Base-by-base conservation (phyloP, 1,140 invertebrate species). In the Belonocnema kinseyi region DNA sequence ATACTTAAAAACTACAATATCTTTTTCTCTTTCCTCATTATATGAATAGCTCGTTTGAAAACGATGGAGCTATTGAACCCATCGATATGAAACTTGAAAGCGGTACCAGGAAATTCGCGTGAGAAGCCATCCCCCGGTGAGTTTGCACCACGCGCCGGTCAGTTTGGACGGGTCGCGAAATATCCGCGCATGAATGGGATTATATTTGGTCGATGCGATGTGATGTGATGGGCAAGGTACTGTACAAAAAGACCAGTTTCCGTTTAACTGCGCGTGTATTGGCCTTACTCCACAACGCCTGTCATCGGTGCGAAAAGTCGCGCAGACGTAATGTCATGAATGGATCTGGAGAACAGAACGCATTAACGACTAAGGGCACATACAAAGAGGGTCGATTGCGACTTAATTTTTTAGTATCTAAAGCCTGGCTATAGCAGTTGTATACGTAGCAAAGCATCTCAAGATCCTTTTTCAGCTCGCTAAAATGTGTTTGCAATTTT, bases 281-380 rank as follows among this genome's bases (percentile, higher is more conserved):
- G 74, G 73, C 58, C 61, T 40, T 66, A 33, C 61, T 33, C 46
- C 58, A 50, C 72, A 72, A 72, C 58, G 75, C 50, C 17, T 66
- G 61, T 53, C 73, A 78, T 79, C 75, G 77, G 77, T 79, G 77
- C 78, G 80, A 79, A 72, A 77, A 83, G 79, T 82, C 82, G 87
- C 86, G 85, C 88, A 89, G 87, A 84, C 87, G 86, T 85, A 87
- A 86, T 85, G 80, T 80, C 85, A 88, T 84, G 82, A 83, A 81
- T 82, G 76, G 89, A 89, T 82, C 85, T 87, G 88, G 88, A 85
- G 86, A 89, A 81, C 88, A 89, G 83, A 83, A 88, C 73, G 81
- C 77, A 75, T 74, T 74, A 74, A 33, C 26, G 26, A 33, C 26
- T 4, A 33, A 33, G 26, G 26, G 26, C 26, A 4, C 26, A 33